Evolutionary conservation across 2,797 vertebrate genomes (phyloP).

Genomic region (Momotus momota): DNA sequence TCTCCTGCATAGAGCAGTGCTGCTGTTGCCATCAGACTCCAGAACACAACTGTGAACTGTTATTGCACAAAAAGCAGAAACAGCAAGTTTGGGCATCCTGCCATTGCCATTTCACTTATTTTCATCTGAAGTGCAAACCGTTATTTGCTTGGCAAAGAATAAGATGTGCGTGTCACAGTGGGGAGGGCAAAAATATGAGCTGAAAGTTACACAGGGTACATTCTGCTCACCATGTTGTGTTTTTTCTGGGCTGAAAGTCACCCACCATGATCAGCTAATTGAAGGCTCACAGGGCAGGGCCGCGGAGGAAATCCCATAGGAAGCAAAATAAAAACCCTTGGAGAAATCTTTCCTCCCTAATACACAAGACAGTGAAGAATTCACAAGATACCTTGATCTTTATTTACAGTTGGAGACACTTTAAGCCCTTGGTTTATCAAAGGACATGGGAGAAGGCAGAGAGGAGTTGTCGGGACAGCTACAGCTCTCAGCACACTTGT

Average conservation of each 20-base stretch:
- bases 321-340: neutral
- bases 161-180: slow-evolving; percentile 28
- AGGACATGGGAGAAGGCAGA: neutral
- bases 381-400: neutral
- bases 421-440: neutral
- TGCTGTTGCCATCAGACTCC: slow-evolving; percentile 34
- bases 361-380: neutral
- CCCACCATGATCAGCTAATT: neutral
- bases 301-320: rapidly evolving
- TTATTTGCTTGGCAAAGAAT: slow-evolving; percentile 41
- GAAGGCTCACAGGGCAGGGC: neutral
- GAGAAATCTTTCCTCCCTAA: neutral
- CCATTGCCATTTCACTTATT: slow-evolving; percentile 55
- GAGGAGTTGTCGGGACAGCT: neutral
- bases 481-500: neutral
- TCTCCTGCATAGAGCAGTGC: neutral
- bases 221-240: slow-evolving; percentile 15
- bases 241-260: slow-evolving; percentile 55
- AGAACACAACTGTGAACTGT: slow-evolving; percentile 12
- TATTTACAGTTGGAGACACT: neutral
- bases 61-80: slow-evolving; percentile 52
- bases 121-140: slow-evolving; percentile 54
- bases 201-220: slow-evolving; percentile 39
- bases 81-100: slow-evolving; percentile 37
- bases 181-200: slow-evolving; percentile 28